Evolutionary conservation across 64 coral and sea anemone genomes (phyloP), one percentile per base, ranked within the genome.

Genomic region (Montipora efflorescens): DNA sequence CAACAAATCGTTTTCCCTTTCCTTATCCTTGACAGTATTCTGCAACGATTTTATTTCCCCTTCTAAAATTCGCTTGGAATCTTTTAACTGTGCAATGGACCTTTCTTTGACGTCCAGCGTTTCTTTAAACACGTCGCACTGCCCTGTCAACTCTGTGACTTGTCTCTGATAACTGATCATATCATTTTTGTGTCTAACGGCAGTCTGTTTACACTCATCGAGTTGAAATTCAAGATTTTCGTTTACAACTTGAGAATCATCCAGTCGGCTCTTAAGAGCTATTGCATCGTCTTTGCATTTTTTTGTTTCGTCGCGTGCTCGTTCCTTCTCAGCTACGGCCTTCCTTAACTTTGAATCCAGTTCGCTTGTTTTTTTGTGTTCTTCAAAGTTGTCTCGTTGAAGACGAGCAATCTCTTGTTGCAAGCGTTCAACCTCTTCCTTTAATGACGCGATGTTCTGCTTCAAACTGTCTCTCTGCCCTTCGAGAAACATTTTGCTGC

Each of bases 391-490:
- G 48, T 97, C 96, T 57, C 85, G 90, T 75, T 95, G 96, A 78
- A 89, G 49, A 44, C 81, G 61, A 47, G 18, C 91, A 36, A 95
- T 93, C 44, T 97, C 93, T 80, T 89, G 49, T 14, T 92, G 83
- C 14, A 95, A 57, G 48, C 93, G 88, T 67, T 95, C 96, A 61
- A 52, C 49, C 52, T 97, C 96, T 23, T 88, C 87, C 79, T 94
- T 95, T 23, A 73, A 82, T 7, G 68, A 50, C 13, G 85, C 66
- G 0, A 92, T 79, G 20, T 59, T 97, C 83, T 97, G 93, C 18
- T 97, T 97, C 49, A 97, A 79, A 16, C 48, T 52, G 67, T 97
- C 96, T 43, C 91, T 67, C 47, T 97, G 93, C 3, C 84, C 89
- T 55, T 97, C 93, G 19, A 95, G 49, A 74, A 95, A 97, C 52